Base-by-base conservation (phyloP, 2,888 invertebrate species). In the Gandaritis pyraliata region DNA sequence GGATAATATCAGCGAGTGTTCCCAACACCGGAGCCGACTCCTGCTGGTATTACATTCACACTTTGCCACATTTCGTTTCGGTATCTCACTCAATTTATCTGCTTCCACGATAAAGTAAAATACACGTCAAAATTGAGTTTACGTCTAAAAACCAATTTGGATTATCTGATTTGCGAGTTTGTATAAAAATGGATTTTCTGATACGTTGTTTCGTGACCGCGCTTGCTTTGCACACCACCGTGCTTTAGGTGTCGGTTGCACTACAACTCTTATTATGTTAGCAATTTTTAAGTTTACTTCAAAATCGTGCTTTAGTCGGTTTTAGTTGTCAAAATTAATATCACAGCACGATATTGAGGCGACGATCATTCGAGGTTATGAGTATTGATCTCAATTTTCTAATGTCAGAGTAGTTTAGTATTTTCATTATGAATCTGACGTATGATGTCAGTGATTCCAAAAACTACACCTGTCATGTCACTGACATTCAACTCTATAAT, bases 101-200 rank as follows among this genome's bases (percentile, higher is more conserved):
- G 74, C 72, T 74, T 78, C 79, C 79, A 75, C 86, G 89, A 88
- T 88, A 88, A 87, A 87, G 83, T 81, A 83, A 82, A 85, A 85
- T 89, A 88, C 87, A 86, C 85, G 88, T 86, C 88, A 88, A 85
- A 90, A 89, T 88, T 85, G 90, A 89, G 87, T 89, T 87, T 86
- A 80, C 88, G 86, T 84, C 87, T 88, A 88, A 88, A 88, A 90
- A 88, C 85, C 90, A 89, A 89, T 90, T 90, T 86, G 86, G 87
- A 90, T 90, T 89, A 90, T 90, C 90, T 84, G 88, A 88, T 89
- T 88, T 85, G 83, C 78, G 82, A 87, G 84, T 85, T 84, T 88
- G 83, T 86, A 81, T 64, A 71, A 81, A 82, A 82, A 80, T 78
- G 80, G 73, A 73, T 79, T 77, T 73, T 69, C 71, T 72, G 71